Percentiles rank a stretch among this genome's conserved stretches.
These are phyloP conservation scores for Cephalotes varians DNA, from an alignment of 2,888 invertebrate genomes.

Conservation along the genomic window DNA sequence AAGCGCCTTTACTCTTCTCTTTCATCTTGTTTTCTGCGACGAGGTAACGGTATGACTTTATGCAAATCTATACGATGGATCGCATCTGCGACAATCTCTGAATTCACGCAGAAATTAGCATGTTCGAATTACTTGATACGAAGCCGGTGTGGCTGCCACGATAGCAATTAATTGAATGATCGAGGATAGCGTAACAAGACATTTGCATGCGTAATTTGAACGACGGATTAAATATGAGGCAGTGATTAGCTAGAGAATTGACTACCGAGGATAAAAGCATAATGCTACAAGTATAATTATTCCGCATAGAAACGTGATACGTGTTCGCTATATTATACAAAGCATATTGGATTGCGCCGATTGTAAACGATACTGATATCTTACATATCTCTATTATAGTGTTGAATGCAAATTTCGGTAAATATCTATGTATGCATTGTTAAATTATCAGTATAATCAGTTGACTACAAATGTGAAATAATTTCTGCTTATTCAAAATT, in stretches of 20 bases:
- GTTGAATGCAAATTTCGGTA: neutral
- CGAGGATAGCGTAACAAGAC: slow-evolving; percentile 23
- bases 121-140: slow-evolving; percentile 24
- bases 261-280: slow-evolving; percentile 14
- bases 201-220: slow-evolving; percentile 33
- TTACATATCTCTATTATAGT: neutral
- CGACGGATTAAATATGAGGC: slow-evolving; percentile 35
- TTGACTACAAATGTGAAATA: slow-evolving; percentile 15
- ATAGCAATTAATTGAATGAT: slow-evolving; percentile 50
- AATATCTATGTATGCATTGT: slow-evolving; percentile 16
- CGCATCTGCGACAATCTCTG: slow-evolving; percentile 18
- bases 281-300: slow-evolving; percentile 12
- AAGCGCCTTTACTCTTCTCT: neutral
- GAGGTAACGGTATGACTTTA: neutral
- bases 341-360: neutral
- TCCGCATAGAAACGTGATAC: neutral
- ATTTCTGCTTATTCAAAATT: slow-evolving; percentile 33
- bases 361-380: neutral
- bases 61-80: neutral
- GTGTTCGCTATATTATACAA: neutral
- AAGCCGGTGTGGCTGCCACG: neutral
- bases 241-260: slow-evolving; percentile 27
- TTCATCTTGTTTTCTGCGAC: slow-evolving; percentile 4
- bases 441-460: slow-evolving; percentile 26
- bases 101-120: slow-evolving; percentile 20